phyloP scores from a whole-genome alignment of 1,140 invertebrate genomes.

The Agrilus planipennis region DNA sequence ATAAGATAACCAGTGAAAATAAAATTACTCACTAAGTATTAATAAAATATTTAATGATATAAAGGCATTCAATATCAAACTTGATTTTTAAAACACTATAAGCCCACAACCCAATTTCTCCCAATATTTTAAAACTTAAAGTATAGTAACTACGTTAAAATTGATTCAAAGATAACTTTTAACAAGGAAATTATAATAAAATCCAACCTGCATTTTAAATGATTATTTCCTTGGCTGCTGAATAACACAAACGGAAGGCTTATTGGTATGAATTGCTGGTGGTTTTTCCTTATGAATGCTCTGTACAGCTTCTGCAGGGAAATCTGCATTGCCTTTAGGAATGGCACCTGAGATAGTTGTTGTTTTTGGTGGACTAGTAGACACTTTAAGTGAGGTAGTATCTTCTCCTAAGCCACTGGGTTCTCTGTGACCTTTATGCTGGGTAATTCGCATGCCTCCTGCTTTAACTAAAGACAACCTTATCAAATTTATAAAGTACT shows the following conservation, averaged over 20 bases:
- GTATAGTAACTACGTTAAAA: no score
- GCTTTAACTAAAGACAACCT: conserved; percentile 62
- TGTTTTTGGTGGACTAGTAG: conserved; percentile 56
- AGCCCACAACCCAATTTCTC: no score
- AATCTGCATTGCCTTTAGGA: conserved; percentile 72
- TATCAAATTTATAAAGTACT: neutral
- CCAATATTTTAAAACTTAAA: no score
- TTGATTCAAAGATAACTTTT: no score
- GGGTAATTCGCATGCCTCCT: conserved; percentile 83
- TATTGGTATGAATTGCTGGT: conserved; percentile 47
- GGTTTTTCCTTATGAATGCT: conserved; percentile 63
- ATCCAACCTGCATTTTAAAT: no score
- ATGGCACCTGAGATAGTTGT: conserved; percentile 67
- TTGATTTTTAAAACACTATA: no score
- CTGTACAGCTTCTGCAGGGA: conserved; percentile 77
- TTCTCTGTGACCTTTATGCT: conserved; percentile 59
- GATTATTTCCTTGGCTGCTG: conserved; percentile 78
- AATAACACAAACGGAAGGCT: conserved; percentile 48
- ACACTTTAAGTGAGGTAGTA: conserved; percentile 35
- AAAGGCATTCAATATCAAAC: no score
- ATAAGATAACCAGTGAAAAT: no score
- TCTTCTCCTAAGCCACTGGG: conserved; percentile 30
- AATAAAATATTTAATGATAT: no score
- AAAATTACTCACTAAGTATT: no score
- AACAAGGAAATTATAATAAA: no score